These are phyloP conservation scores for Drosophila percnosoma DNA, from an alignment of 2,888 invertebrate genomes.

Conservation along the genomic window DNA sequence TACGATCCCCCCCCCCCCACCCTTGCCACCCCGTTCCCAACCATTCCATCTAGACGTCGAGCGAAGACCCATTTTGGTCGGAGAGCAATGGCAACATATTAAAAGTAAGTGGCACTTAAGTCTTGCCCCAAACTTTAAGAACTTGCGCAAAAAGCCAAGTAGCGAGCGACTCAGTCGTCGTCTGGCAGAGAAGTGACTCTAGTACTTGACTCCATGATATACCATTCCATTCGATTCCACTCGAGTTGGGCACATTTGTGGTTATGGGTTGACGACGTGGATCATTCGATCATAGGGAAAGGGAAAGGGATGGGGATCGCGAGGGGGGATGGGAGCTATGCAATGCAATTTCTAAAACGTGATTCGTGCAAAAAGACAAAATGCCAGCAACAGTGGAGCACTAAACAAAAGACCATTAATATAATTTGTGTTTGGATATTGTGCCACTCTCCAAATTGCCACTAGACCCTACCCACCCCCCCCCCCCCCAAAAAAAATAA, in stretches of 20 bases:
- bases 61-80: slow-evolving; percentile 69
- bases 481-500: not conserved
- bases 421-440: slow-evolving; percentile 78
- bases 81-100: slow-evolving; percentile 72
- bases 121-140: slow-evolving; percentile 50
- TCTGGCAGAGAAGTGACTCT: slow-evolving; percentile 52
- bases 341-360: slow-evolving; percentile 81
- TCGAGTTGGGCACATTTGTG: slow-evolving; percentile 58
- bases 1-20: not conserved
- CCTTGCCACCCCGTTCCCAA: not conserved
- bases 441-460: slow-evolving; percentile 64
- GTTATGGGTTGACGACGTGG: slow-evolving; percentile 46
- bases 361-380: slow-evolving; percentile 80
- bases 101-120: slow-evolving; percentile 78
- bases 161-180: slow-evolving; percentile 35
- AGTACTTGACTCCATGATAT: slow-evolving; percentile 31
- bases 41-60: slow-evolving; percentile 3
- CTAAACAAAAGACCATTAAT: slow-evolving; percentile 78
- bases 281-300: slow-evolving; percentile 42
- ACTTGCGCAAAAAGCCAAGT: slow-evolving; percentile 67
- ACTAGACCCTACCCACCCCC: slow-evolving; percentile 13
- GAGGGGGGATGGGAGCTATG: slow-evolving; percentile 13
- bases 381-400: slow-evolving; percentile 56
- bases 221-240: slow-evolving; percentile 17
- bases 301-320: not conserved